Conservation (phyloP, 2,797 vertebrate species). For the Neolamprologus multifasciatus region DNA sequence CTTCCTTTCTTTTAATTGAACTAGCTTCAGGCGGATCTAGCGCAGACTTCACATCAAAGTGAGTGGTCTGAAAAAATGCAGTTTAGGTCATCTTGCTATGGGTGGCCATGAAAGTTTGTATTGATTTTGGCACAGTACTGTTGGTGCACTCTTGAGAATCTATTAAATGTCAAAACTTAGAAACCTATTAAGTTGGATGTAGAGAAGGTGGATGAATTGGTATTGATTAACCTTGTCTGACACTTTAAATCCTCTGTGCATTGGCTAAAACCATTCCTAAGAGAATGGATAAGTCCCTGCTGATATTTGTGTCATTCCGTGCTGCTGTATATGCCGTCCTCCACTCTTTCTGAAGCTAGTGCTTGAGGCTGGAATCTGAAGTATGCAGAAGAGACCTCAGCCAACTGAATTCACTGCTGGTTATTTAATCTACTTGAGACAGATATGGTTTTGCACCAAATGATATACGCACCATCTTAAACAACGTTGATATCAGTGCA, state of each 20-base stretch:
- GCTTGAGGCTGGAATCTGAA: not conserved
- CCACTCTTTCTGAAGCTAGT: not conserved
- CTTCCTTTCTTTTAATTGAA: not conserved
- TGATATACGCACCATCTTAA: not conserved
- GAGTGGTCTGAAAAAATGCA: not conserved
- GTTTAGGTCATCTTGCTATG: not conserved
- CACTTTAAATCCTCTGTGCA: not conserved
- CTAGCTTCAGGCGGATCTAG: not conserved
- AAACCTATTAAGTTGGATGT: not conserved
- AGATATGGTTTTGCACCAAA: not conserved
- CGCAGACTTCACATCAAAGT: not conserved
- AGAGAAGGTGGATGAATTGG: not conserved
- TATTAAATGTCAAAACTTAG: not conserved
- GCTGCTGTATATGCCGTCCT: not conserved
- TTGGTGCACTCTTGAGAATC: not conserved
- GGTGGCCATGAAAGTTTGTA: not conserved
- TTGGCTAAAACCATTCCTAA: not conserved
- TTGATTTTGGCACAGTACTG: not conserved
- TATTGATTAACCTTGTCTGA: not conserved
- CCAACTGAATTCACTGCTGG: not conserved
- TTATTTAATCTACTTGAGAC: not conserved
- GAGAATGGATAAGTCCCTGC: not conserved
- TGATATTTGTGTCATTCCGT: not conserved
- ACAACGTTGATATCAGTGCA: not conserved
- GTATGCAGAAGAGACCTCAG: not conserved